Base-by-base conservation (phyloP, 2,797 vertebrate genomes). In the Lepus oiostolus region DNA sequence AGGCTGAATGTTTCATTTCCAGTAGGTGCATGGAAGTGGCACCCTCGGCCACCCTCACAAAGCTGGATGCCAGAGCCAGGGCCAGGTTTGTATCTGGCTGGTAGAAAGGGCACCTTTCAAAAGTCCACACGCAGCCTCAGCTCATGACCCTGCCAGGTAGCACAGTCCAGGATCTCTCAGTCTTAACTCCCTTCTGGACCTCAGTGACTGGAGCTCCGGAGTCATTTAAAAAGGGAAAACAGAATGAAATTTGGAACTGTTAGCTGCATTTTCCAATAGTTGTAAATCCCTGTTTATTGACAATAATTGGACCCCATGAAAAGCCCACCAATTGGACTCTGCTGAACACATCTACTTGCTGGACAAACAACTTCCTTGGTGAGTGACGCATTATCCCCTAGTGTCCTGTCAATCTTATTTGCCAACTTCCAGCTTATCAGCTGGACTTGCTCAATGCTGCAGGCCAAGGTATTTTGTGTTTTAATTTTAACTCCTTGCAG, bases 401-500 rank as follows among this genome's bases (percentile, higher is more conserved):
- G 85, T 71, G 92, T 94, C 76, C 52, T 79, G 85, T 94, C 83
- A 93, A 26, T 95, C 30, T 42, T 74, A 83, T 80, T 93, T 94
- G 90, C 35, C 91, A 96, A 10, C 96, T 96, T 93, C 30, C 30
- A 85, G 85, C 54, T 89, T 91, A 95, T 96, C 42, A 70, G 67
- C 62, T 82, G 93, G 90, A 86, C 42, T 86, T 88, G 81, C 88
- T 94, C 91, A 92, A 90, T 92, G 85, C 92, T 52, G 17, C 58
- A 92, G 96, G 95, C 90, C 24, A 86, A 89, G 58, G 58, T 63
- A 91, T 38, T 91, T 54, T 90, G 47, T 82, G 93, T 94, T 80
- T 95, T 96, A 97, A 97, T 96, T 8, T 47, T 95, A 96, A 94
- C 90, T 86, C 93, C 72, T 58, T 94, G 85, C 50, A 84, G 76